These are phyloP conservation scores for Bettongia penicillata DNA, from an alignment of 2,113 vertebrate genomes.

Conservation along the genomic window DNA sequence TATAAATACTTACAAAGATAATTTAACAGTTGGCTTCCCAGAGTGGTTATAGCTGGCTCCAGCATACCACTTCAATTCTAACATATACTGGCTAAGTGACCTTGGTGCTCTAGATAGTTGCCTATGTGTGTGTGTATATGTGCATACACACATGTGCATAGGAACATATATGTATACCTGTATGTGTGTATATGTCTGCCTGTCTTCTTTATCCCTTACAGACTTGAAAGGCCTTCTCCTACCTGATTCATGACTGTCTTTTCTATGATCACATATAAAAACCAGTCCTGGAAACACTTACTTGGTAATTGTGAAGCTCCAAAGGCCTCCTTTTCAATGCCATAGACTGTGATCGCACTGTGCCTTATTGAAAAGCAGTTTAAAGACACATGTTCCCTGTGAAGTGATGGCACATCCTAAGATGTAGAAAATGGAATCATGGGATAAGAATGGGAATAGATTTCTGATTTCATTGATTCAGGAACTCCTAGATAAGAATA, in stretches of 20 bases:
- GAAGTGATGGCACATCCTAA: not conserved
- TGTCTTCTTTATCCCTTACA: not conserved
- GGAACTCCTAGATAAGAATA: not conserved
- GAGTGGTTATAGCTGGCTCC: not conserved
- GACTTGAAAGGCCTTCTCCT: not conserved
- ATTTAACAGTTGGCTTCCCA: not conserved
- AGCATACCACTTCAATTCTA: not conserved
- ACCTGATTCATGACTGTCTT: not conserved
- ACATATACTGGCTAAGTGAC: not conserved
- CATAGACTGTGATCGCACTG: not conserved
- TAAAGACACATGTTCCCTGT: not conserved
- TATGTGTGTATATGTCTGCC: not conserved
- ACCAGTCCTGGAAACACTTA: not conserved
- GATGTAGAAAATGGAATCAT: not conserved
- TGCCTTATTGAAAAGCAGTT: not conserved
- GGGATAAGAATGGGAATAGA: not conserved
- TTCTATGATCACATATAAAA: not conserved
- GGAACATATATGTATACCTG: too few relatives aligned
- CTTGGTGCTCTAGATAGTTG: too few relatives aligned
- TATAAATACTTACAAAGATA: not conserved
- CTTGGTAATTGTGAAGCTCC: not conserved
- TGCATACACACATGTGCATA: too few relatives aligned
- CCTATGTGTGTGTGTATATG: too few relatives aligned
- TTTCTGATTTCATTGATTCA: not conserved
- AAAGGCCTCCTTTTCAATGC: not conserved